phyloP scores from a whole-genome alignment of 2,797 vertebrate genomes.

The Manis pentadactyla region DNA sequence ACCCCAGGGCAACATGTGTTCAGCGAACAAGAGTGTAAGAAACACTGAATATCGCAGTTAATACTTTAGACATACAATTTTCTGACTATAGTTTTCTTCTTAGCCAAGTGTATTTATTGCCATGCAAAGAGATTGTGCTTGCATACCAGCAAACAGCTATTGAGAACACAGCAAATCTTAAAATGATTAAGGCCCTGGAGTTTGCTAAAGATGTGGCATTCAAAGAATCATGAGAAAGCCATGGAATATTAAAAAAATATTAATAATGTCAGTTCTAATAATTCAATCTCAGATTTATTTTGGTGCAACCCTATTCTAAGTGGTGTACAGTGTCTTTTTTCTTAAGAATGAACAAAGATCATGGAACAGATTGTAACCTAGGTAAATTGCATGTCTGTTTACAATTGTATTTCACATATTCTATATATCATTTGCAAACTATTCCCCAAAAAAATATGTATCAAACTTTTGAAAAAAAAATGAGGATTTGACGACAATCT shows the following conservation, averaged over 20 bases:
- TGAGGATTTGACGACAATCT: constrained; percentile 86
- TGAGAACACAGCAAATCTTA: constrained; percentile 76
- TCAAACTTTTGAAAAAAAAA: constrained; percentile 84
- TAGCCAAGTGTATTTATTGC: constrained; percentile 63
- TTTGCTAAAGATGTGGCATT: constrained; percentile 77
- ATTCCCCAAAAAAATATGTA: constrained; percentile 86
- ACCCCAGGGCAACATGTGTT: constrained; percentile 89
- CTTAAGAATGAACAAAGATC: constrained; percentile 85
- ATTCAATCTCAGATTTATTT: constrained; percentile 82
- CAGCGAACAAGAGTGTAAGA: constrained; percentile 91
- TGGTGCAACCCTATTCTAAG: constrained; percentile 71
- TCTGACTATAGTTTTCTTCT: constrained; percentile 67
- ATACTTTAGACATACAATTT: constrained; percentile 70
- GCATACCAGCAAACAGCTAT: constrained; percentile 67
- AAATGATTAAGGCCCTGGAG: constrained; percentile 74
- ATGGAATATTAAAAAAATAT: constrained; percentile 77
- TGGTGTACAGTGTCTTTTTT: constrained; percentile 77
- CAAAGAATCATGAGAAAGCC: constrained; percentile 77
- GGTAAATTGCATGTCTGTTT: constrained; percentile 85
- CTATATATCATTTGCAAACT: constrained; percentile 86
- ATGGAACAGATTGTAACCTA: constrained; percentile 86
- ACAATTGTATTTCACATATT: constrained; percentile 84
- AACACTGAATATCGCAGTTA: constrained; percentile 84
- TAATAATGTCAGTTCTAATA: constrained; percentile 83
- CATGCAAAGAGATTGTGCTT: constrained; percentile 62